Conservation (phyloP, 2,113 vertebrate species). For the Heterochromis multidens region DNA sequence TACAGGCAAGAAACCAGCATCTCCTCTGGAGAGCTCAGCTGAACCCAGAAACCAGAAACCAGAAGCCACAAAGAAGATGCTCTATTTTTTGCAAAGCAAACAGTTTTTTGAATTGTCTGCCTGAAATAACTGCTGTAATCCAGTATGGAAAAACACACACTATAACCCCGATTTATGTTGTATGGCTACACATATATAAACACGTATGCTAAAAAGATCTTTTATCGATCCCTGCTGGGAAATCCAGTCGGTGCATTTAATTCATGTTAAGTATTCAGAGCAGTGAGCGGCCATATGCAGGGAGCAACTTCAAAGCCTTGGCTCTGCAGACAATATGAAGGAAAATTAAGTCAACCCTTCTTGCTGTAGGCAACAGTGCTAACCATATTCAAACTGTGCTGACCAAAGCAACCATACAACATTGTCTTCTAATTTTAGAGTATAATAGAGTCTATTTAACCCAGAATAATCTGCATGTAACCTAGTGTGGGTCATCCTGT, state of each 20-base stretch:
- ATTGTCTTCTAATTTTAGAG: not conserved
- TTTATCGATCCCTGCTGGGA: not conserved
- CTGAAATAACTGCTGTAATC: not conserved
- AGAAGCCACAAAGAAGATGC: not conserved
- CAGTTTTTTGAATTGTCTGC: not conserved
- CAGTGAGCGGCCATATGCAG: not conserved
- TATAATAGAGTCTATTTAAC: not conserved
- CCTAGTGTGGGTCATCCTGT: not conserved
- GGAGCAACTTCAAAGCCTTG: not conserved
- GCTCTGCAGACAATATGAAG: not conserved
- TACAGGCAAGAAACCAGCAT: constrained; percentile 9
- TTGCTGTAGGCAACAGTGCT: not conserved
- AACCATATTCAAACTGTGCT: not conserved
- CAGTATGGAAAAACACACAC: not conserved
- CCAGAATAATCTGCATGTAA: not conserved
- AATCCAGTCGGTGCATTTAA: not conserved
- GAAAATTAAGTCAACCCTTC: not conserved
- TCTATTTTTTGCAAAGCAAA: not conserved
- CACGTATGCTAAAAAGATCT: not conserved
- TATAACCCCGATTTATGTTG: not conserved
- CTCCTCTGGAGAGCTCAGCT: not conserved
- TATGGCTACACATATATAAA: not conserved
- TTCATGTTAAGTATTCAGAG: not conserved
- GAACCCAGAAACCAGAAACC: not conserved
- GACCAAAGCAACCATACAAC: not conserved